Conservation (phyloP, 2,113 vertebrate genomes). For the Phocoena sinus region DNA sequence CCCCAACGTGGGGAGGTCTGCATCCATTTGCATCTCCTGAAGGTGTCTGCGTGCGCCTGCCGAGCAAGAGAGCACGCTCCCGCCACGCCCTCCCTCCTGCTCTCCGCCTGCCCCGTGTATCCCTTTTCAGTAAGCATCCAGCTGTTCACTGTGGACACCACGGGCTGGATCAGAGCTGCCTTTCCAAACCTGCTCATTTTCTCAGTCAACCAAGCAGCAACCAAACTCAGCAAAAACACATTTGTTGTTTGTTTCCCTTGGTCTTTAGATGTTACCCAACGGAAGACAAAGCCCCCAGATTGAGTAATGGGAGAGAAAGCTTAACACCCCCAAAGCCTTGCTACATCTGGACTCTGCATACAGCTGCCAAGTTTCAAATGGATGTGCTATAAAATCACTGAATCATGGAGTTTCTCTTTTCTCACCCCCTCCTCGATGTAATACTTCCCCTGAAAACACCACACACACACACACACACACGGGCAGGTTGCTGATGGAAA, state of each 20-base stretch:
- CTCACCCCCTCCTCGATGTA: background rate
- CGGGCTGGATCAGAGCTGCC: background rate
- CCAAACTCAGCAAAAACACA: constrained; percentile 68
- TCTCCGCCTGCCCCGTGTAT: background rate
- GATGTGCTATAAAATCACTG: constrained; percentile 71
- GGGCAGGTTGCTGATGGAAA: constrained; percentile 64
- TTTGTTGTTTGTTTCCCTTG: constrained; percentile 75
- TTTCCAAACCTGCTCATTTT: constrained; percentile 61
- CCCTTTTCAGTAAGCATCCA: background rate
- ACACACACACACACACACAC: fast-evolving
- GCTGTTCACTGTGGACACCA: background rate
- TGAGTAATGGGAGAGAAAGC: constrained; percentile 70
- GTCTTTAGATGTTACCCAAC: constrained; percentile 71
- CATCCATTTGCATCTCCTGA: background rate
- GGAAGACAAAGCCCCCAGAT: constrained; percentile 73
- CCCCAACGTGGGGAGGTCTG: background rate
- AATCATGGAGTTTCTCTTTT: constrained; percentile 69
- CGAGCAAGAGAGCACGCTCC: background rate
- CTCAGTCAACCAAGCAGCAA: constrained; percentile 62
- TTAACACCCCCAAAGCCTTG: constrained; percentile 29
- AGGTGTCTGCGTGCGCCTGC: background rate
- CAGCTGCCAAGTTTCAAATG: constrained; percentile 56
- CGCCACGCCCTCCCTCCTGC: background rate
- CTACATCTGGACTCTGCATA: constrained; percentile 42
- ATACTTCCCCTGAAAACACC: background rate